Conservation (phyloP, 2,888 invertebrate genomes). For the Drosophila putrida region DNA sequence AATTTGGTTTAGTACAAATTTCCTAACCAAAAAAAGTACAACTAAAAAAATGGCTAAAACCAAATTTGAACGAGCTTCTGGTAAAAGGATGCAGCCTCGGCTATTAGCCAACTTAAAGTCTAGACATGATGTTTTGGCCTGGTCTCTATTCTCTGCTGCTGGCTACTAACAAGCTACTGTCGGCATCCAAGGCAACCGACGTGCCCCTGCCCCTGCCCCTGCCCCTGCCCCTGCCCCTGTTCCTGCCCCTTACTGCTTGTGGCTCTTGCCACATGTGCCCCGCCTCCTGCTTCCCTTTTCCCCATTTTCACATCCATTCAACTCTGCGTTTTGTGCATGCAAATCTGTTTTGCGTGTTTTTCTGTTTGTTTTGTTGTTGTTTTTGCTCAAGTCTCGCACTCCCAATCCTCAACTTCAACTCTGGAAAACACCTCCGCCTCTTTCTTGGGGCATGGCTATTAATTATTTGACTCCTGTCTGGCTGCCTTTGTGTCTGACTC, state of each 20-base stretch:
- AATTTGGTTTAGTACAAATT: conserved; percentile 76
- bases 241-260: not conserved
- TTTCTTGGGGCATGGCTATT: conserved; percentile 53
- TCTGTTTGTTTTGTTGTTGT: conserved; percentile 61
- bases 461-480: conserved; percentile 79
- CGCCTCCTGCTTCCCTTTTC: conserved; percentile 11
- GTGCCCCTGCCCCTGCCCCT: conserved; percentile 2
- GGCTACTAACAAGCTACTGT: conserved; percentile 70
- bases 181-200: conserved; percentile 77
- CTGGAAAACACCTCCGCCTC: conserved; percentile 5
- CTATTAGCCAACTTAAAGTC: conserved; percentile 79
- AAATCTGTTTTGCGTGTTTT: conserved; percentile 75
- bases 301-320: conserved; percentile 37
- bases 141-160: conserved; percentile 12
- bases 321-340: conserved; percentile 64
- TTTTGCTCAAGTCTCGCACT: conserved; percentile 35
- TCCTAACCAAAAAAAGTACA: conserved; percentile 34
- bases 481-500: conserved; percentile 58
- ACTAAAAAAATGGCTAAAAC: conserved; percentile 30
- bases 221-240: not conserved
- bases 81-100: conserved; percentile 52
- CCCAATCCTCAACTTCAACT: not conserved
- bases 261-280: conserved; percentile 42
- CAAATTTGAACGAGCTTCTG: conserved; percentile 44
- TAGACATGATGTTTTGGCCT: conserved; percentile 54